Base-by-base conservation (phyloP, 1,140 invertebrate genomes). In the Euglossa dilemma region DNA sequence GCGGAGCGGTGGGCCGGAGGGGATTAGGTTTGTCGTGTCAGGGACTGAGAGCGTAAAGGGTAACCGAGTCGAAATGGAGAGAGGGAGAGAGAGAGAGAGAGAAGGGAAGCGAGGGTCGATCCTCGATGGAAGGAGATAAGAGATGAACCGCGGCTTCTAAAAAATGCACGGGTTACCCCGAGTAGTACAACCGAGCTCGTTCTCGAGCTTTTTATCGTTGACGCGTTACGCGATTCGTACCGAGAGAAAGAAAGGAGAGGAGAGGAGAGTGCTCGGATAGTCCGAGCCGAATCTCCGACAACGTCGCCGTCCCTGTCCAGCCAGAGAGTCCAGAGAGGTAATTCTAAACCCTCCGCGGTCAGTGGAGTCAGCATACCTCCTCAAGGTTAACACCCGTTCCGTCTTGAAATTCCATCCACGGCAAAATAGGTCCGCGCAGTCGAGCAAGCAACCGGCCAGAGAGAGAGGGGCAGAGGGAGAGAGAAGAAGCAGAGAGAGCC, bases 331-430 rank as follows among this genome's bases (percentile, higher is more conserved):
- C 16, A 25, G 83, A 82, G 20, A 52, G 75, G 84, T 88, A 90
- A 86, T 76, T 90, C 83, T 79, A 83, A 61, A 91, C 72, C 79
- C 83, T 84, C 75, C 78, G 86, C 86, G 87, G 88, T 91, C 90
- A 88, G 87, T 73, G 83, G 72, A 90, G 85, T 79, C 87, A 82
- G 76, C 85, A 87, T 90, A 89, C 79, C 83, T 83, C 70, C 45
- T 90, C 89, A 90, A 90, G 88, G 88, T 90, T 90, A 89, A 85
- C 80, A 75, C 83, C 52, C 76, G 69, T 87, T 83, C 56, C 77
- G 74, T 87, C 88, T 87, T 85, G 83, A 89, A 89, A 90, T 89
- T 90, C 83, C 89, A 87, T 89, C 83, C 72, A 43, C 63, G 59
- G 47, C 36, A 50, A 85, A 79, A 67, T 85, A 67, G 79, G 74